Percentiles rank a stretch among this genome's conserved stretches.
Evolutionary conservation across 2,888 invertebrate genomes (phyloP).

Genomic region (Lasioglossum villosulum): DNA sequence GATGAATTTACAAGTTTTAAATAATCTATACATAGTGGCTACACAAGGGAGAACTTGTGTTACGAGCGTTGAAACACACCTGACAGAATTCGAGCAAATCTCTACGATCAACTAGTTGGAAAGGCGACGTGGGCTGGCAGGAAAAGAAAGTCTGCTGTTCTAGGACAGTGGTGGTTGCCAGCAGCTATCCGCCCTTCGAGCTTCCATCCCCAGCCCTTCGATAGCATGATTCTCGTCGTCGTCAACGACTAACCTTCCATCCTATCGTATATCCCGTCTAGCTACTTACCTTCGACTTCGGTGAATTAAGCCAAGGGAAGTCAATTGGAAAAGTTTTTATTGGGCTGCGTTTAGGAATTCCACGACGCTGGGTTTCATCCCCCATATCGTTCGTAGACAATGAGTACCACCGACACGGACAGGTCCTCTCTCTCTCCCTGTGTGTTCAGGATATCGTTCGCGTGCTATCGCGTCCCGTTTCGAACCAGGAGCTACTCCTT

Average conservation of each 20-base stretch:
- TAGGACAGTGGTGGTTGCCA: conserved; percentile 5
- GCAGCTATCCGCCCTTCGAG: conserved; percentile 20
- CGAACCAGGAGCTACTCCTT: conserved; percentile 6
- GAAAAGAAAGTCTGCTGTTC: conserved; percentile 9
- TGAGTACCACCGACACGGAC: conserved; percentile 20
- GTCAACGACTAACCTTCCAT: conserved; percentile 52
- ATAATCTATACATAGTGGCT: too few species aligned
- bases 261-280: conserved; percentile 65
- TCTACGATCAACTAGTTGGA: background rate
- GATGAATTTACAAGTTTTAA: too few species aligned
- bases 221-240: conserved; percentile 31
- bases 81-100: background rate
- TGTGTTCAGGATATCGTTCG: conserved; percentile 15
- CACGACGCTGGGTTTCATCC: conserved; percentile 55
- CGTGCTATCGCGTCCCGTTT: conserved; percentile 43
- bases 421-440: background rate
- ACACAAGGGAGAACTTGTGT: too few species aligned
- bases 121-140: background rate
- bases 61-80: background rate
- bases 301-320: conserved; percentile 78
- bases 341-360: conserved; percentile 78
- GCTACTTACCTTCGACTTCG: conserved; percentile 73
- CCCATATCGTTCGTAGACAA: conserved; percentile 71
- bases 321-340: conserved; percentile 82
- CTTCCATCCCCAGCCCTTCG: conserved; percentile 7